Evolutionary conservation across 1,140 invertebrate genomes (phyloP).

Genomic region (Cardiocondyla obscurior): DNA sequence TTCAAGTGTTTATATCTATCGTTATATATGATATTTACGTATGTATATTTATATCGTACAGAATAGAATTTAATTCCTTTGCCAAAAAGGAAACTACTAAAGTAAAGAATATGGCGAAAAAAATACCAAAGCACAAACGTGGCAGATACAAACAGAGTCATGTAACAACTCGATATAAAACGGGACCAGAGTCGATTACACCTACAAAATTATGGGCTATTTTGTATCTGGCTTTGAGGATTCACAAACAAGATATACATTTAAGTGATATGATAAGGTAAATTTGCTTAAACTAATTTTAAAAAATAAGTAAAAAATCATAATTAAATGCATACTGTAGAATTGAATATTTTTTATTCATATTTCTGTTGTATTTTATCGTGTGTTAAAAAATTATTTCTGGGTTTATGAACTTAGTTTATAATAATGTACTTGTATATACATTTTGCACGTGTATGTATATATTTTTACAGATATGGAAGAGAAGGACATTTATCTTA

Average conservation of each 20-base stretch:
- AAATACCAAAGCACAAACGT: slow-evolving; percentile 73
- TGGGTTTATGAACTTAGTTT: slow-evolving; percentile 18
- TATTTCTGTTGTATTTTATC: neutral
- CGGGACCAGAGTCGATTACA: slow-evolving; percentile 79
- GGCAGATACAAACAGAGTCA: slow-evolving; percentile 73
- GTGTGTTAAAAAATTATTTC: neutral
- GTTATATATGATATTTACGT: neutral
- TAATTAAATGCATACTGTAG: too few relatives aligned
- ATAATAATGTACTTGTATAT: neutral
- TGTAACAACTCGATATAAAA: slow-evolving; percentile 73
- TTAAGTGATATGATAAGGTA: slow-evolving; percentile 85
- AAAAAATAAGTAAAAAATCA: too few relatives aligned
- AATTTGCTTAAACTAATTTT: too few relatives aligned
- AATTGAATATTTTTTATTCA: neutral
- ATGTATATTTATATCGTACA: slow-evolving; percentile 8
- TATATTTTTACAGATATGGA: slow-evolving; percentile 77
- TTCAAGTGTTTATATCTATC: neutral
- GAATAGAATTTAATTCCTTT: slow-evolving; percentile 78
- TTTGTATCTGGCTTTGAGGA: slow-evolving; percentile 84
- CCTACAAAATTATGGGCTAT: slow-evolving; percentile 83
- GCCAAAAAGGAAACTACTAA: slow-evolving; percentile 76
- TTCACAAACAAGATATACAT: slow-evolving; percentile 85
- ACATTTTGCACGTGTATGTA: neutral
- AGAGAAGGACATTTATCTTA: slow-evolving; percentile 86
- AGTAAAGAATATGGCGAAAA: slow-evolving; percentile 73